These are phyloP conservation scores for Willisornis vidua DNA, from an alignment of 2,113 vertebrate genomes.

Conservation along the genomic window DNA sequence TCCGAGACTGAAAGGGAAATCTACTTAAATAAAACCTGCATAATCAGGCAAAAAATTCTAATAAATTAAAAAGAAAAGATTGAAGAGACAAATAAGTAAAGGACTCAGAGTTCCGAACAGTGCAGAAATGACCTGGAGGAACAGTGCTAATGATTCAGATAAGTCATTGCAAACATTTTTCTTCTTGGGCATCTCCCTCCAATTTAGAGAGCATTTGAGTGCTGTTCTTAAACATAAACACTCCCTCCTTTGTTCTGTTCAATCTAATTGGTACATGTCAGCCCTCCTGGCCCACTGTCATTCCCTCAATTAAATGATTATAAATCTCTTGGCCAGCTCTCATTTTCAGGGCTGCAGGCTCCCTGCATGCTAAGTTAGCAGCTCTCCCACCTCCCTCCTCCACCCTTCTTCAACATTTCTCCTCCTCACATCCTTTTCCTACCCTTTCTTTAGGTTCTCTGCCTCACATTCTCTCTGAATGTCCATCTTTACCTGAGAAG, in stretches of 20 bases:
- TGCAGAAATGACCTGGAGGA: not conserved
- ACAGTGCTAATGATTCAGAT: not conserved
- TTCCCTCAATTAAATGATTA: not conserved
- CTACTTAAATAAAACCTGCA: not conserved
- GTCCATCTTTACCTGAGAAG: not conserved
- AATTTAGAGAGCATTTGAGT: not conserved
- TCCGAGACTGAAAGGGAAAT: not conserved
- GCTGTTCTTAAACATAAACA: not conserved
- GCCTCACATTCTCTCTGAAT: not conserved
- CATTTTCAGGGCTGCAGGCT: not conserved
- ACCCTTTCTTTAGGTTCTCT: not conserved
- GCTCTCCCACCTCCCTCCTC: not conserved
- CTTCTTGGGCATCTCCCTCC: not conserved
- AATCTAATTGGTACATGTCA: not conserved
- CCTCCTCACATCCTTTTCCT: not conserved
- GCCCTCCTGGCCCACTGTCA: not conserved
- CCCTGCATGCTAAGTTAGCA: not conserved
- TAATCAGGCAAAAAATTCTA: not conserved
- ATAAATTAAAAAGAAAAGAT: not conserved
- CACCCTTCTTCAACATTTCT: not conserved
- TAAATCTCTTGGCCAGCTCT: not conserved
- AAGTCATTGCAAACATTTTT: constrained; percentile 5
- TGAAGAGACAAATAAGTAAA: not conserved
- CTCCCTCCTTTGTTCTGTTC: not conserved
- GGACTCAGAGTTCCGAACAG: not conserved